phyloP scores from a whole-genome alignment of 2,113 vertebrate genomes.

The Nesoenas mayeri region DNA sequence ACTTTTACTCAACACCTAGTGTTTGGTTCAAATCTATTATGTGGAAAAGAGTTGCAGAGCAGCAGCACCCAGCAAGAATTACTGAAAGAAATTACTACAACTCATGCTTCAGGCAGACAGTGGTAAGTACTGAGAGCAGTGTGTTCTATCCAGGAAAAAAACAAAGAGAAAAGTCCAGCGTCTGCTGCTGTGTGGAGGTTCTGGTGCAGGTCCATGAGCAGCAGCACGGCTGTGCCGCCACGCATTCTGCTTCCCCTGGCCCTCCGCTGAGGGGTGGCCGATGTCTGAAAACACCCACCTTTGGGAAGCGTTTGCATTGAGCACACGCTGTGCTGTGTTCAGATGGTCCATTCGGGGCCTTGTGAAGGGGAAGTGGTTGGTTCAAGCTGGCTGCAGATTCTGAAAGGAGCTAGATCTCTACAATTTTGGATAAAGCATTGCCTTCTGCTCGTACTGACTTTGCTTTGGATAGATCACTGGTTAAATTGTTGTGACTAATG shows the following conservation, averaged over 20 bases:
- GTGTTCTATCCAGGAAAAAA: background rate
- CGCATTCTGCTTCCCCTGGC: background rate
- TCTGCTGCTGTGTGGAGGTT: background rate
- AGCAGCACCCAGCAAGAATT: background rate
- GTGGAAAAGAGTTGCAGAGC: background rate
- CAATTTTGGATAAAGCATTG: background rate
- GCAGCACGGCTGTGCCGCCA: accelerated
- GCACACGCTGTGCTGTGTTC: accelerated
- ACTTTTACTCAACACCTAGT: background rate
- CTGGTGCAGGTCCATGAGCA: background rate
- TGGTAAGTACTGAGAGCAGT: background rate
- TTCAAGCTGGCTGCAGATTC: background rate
- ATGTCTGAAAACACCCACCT: conserved; percentile 5
- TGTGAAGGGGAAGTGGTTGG: background rate
- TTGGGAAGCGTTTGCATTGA: background rate
- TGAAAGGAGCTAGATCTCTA: background rate
- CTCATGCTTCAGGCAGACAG: background rate
- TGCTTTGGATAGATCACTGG: background rate
- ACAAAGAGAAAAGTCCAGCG: accelerated
- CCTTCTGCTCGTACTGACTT: background rate
- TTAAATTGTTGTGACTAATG: background rate
- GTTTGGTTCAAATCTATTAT: background rate
- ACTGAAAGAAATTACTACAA: background rate
- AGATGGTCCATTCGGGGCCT: background rate
- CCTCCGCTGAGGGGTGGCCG: background rate